Evolutionary conservation across 2,888 invertebrate species (phyloP).

Genomic region (Pheosia tremula): DNA sequence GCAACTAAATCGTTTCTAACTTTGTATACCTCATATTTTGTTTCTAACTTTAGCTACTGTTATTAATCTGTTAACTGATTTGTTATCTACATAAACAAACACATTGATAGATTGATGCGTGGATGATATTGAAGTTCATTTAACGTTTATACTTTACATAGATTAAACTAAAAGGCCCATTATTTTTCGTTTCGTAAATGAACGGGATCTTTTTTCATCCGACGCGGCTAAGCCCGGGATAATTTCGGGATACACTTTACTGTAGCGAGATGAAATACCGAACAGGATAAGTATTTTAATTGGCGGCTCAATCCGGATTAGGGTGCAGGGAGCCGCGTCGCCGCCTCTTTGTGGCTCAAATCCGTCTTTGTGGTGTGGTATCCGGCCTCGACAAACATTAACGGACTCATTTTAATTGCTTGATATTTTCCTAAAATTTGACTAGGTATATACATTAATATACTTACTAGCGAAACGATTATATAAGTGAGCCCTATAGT

Average conservation of each 20-base stretch:
- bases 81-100: background rate
- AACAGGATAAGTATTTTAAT: constrained; percentile 71
- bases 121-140: too few relatives aligned
- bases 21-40: background rate
- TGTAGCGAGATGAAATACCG: constrained; percentile 50
- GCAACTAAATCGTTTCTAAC: background rate
- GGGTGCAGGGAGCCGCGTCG: constrained; percentile 51
- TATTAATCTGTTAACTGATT: background rate
- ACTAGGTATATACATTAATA: background rate
- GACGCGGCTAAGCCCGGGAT: constrained; percentile 16
- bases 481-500: too few relatives aligned
- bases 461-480: too few relatives aligned
- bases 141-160: background rate
- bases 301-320: constrained; percentile 69
- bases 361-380: constrained; percentile 50
- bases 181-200: too few relatives aligned
- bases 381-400: constrained; percentile 42
- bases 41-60: background rate
- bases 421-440: background rate
- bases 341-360: constrained; percentile 58
- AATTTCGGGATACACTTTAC: constrained; percentile 35
- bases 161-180: too few relatives aligned
- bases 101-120: too few relatives aligned
- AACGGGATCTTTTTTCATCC: background rate
- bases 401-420: constrained; percentile 29